These are phyloP conservation scores for Onychostruthus taczanowskii DNA, from an alignment of 2,113 vertebrate genomes.

Conservation along the genomic window DNA sequence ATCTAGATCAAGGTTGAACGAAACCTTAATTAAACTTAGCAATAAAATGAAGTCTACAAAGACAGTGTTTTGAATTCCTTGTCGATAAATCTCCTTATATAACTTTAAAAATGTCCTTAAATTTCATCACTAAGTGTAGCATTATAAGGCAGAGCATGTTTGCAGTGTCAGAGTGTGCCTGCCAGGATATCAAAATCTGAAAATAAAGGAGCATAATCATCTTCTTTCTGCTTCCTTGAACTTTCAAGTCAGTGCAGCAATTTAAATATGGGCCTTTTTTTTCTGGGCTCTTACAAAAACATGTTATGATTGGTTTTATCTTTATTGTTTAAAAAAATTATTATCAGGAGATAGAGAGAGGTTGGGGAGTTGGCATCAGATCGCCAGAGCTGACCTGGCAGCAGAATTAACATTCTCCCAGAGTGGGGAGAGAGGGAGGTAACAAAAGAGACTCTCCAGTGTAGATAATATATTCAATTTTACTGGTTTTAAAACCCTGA, in stretches of 20 bases:
- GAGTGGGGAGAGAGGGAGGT: not conserved
- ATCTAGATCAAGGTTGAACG: not conserved
- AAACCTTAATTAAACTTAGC: slow-evolving; percentile 21
- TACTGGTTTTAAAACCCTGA: not conserved
- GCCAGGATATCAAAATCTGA: slow-evolving; percentile 49
- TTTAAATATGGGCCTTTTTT: slow-evolving; percentile 20
- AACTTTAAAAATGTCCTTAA: not conserved
- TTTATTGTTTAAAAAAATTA: slow-evolving; percentile 64
- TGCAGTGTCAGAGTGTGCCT: not conserved
- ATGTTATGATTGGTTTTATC: slow-evolving; percentile 50
- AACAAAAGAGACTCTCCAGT: not conserved
- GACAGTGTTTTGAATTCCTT: not conserved
- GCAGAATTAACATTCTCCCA: slow-evolving; percentile 2
- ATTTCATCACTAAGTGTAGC: not conserved
- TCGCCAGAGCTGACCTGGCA: slow-evolving; percentile 25
- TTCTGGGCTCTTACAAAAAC: slow-evolving; percentile 34
- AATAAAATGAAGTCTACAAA: not conserved
- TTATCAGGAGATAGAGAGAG: slow-evolving; percentile 56
- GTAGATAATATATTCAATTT: not conserved
- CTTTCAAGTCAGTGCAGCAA: slow-evolving; percentile 61
- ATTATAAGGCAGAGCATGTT: not conserved
- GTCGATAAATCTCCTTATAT: not conserved
- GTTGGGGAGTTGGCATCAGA: slow-evolving; percentile 6
- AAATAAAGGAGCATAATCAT: slow-evolving; percentile 60
- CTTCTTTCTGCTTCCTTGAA: slow-evolving; percentile 60